Evolutionary conservation across 2,797 vertebrate genomes (phyloP).

Genomic region (Lates japonicus): DNA sequence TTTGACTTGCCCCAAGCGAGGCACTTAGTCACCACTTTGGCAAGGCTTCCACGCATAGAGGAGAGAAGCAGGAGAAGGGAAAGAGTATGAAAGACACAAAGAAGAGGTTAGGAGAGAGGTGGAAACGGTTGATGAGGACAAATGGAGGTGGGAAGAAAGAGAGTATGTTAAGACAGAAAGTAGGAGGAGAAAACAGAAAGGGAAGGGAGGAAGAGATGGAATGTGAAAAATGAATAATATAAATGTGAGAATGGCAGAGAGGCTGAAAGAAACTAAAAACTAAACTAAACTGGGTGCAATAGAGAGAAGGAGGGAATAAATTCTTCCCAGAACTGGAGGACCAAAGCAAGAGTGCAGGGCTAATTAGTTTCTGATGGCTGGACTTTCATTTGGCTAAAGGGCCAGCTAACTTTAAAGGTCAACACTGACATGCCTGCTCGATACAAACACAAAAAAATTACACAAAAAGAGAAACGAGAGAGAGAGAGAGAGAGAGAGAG

Average conservation of each 20-base stretch:
- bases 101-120: slow-evolving; percentile 45
- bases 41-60: slow-evolving; percentile 62
- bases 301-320: slow-evolving; percentile 48
- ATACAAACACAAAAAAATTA: slow-evolving; percentile 55
- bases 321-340: slow-evolving; percentile 66
- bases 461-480: slow-evolving; percentile 37
- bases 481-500: slow-evolving; percentile 2
- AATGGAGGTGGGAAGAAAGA: slow-evolving; percentile 52
- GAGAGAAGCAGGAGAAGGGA: slow-evolving; percentile 38
- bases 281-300: slow-evolving; percentile 31
- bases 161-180: slow-evolving; percentile 41
- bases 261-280: not conserved
- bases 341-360: slow-evolving; percentile 77
- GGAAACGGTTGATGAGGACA: slow-evolving; percentile 64
- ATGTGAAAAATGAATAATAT: slow-evolving; percentile 36
- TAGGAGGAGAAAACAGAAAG: slow-evolving; percentile 36
- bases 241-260: slow-evolving; percentile 40
- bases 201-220: slow-evolving; percentile 33
- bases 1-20: slow-evolving; percentile 75
- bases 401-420: slow-evolving; percentile 85
- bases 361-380: slow-evolving; percentile 85
- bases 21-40: slow-evolving; percentile 77
- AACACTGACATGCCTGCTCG: slow-evolving; percentile 54
- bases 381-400: slow-evolving; percentile 84
- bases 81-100: slow-evolving; percentile 46